phyloP scores from a whole-genome alignment of 2,888 invertebrate species.

The Hyalella azteca region DNA sequence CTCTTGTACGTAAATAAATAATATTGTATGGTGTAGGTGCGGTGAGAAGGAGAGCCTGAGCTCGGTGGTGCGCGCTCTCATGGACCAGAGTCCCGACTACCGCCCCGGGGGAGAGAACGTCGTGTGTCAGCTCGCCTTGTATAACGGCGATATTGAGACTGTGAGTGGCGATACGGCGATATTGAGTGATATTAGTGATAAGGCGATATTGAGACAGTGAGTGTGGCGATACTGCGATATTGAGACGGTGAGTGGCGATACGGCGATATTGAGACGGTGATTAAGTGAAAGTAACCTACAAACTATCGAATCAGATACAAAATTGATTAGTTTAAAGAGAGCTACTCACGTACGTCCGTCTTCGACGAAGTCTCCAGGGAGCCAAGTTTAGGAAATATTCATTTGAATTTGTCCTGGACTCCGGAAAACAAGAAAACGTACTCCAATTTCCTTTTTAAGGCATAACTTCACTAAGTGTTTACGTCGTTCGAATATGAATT shows the following conservation, averaged over 20 bases:
- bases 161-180: constrained; percentile 30
- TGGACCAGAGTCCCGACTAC: constrained; percentile 41
- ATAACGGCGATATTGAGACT: constrained; percentile 56
- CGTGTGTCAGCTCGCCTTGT: constrained; percentile 45
- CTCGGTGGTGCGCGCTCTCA: constrained; percentile 41
- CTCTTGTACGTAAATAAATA: not conserved
- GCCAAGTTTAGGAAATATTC: too few species aligned
- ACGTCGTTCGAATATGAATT: too few species aligned
- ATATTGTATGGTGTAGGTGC: constrained; percentile 46
- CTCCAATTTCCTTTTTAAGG: too few species aligned
- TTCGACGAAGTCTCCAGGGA: too few species aligned
- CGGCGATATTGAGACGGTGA: not conserved
- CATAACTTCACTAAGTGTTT: too few species aligned
- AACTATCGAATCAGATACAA: too few species aligned
- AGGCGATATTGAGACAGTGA: constrained; percentile 44
- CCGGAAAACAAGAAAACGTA: too few species aligned
- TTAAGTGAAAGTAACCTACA: too few species aligned
- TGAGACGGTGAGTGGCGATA: constrained; percentile 46
- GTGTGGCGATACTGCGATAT: constrained; percentile 53
- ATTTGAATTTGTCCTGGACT: too few species aligned
- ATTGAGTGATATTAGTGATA: not conserved
- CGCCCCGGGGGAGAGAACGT: not conserved
- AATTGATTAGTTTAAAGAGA: too few species aligned
- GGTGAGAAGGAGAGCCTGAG: constrained; percentile 58
- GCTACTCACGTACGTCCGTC: too few species aligned